Percentiles rank a stretch among this genome's conserved stretches.
Conservation (phyloP, 2,797 vertebrate genomes). For the Numenius phaeopus region DNA sequence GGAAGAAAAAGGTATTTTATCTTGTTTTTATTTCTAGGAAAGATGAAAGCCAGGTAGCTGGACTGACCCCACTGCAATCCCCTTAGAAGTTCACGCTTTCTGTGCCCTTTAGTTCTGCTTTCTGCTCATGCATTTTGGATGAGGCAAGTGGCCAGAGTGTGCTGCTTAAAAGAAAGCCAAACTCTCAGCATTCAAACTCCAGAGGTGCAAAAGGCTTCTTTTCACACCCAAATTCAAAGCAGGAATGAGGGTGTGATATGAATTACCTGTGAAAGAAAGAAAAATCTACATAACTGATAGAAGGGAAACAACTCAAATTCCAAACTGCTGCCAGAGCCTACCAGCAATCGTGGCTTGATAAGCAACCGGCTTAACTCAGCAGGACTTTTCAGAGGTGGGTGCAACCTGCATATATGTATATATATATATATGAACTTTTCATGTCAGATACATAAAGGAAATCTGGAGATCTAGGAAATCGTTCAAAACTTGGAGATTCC, state of each 20-base stretch:
- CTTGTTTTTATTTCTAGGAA: not conserved
- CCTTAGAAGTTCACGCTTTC: not conserved
- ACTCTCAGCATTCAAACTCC: not conserved
- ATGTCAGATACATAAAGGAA: not conserved
- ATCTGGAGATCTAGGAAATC: not conserved
- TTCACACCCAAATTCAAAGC: not conserved
- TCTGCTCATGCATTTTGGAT: not conserved
- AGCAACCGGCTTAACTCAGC: not conserved
- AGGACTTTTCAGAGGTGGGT: not conserved
- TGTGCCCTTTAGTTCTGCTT: not conserved
- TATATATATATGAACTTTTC: not conserved
- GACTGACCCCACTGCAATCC: not conserved
- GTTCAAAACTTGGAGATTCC: not conserved
- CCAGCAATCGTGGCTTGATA: not conserved
- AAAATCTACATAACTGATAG: not conserved
- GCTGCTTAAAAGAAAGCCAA: not conserved
- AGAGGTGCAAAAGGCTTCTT: not conserved
- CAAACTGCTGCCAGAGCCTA: not conserved
- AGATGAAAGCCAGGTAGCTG: not conserved
- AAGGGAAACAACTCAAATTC: not conserved
- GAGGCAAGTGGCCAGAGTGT: accelerated
- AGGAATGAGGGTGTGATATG: not conserved
- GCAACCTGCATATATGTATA: too few species aligned
- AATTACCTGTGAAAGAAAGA: not conserved
- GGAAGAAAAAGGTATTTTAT: not conserved